A percentile compares a stretch with the other conserved stretches of the same genome.
phyloP scores from a whole-genome alignment of 2,113 vertebrate genomes.

The Notarius quadriscutis region DNA sequence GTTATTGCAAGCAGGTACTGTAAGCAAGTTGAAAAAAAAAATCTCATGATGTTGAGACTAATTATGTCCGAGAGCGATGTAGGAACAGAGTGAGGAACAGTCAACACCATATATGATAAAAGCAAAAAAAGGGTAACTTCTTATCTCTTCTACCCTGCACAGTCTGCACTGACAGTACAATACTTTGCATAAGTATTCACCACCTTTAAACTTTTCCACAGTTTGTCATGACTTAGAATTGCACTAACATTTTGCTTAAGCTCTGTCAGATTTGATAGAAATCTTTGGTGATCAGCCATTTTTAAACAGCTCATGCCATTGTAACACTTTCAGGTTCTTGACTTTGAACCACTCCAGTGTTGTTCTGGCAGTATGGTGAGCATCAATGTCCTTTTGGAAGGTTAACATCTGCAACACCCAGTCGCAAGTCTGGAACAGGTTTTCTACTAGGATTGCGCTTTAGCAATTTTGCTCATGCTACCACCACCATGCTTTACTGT shows the following conservation, averaged over 20 bases:
- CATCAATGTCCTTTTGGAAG: background rate
- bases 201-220: background rate
- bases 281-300: too few relatives aligned
- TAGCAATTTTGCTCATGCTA: background rate
- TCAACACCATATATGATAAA: too few relatives aligned
- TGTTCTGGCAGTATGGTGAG: background rate
- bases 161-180: too few relatives aligned
- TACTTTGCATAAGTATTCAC: background rate
- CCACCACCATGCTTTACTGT: too few relatives aligned
- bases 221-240: background rate
- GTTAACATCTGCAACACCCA: background rate
- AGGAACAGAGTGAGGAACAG: too few relatives aligned
- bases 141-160: too few relatives aligned
- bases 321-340: background rate
- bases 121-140: too few relatives aligned
- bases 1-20: too few relatives aligned
- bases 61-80: too few relatives aligned
- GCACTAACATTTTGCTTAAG: background rate
- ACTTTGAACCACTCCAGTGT: background rate
- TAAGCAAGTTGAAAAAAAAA: too few relatives aligned
- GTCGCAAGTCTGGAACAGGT: background rate
- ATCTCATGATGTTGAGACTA: too few relatives aligned
- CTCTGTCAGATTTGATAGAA: background rate
- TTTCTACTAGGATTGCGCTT: background rate
- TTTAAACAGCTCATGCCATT: too few relatives aligned